Conservation (phyloP, 1,140 invertebrate genomes). For the Drosophila sturtevanti region DNA sequence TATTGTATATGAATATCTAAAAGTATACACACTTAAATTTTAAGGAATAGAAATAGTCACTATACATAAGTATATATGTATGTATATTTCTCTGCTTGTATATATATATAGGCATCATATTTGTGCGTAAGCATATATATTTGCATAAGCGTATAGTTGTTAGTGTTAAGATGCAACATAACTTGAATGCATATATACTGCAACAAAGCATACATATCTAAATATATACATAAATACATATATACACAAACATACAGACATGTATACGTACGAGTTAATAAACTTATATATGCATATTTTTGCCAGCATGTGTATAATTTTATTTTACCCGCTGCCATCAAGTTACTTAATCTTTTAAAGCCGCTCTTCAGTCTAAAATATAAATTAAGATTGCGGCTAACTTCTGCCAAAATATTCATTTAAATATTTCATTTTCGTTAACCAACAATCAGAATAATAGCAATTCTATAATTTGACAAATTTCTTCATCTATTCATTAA, state of each 20-base stretch:
- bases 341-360: conserved; percentile 6
- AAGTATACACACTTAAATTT: conserved; percentile 46
- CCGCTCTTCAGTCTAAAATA: not conserved
- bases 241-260: not conserved
- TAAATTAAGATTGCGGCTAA: not conserved
- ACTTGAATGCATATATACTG: conserved; percentile 9
- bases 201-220: not conserved
- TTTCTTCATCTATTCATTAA: no score
- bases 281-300: conserved; percentile 6
- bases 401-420: not conserved
- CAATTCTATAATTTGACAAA: not conserved
- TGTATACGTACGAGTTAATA: conserved; percentile 1
- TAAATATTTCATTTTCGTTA: not conserved
- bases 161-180: conserved; percentile 27
- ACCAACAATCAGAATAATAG: conserved; percentile 3
- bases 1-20: conserved; percentile 65
- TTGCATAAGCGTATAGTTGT: conserved; percentile 64
- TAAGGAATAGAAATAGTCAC: conserved; percentile 51
- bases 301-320: not conserved
- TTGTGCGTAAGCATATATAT: conserved; percentile 40
- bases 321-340: not conserved
- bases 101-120: not conserved
- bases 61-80: conserved; percentile 16
- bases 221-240: not conserved
- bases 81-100: no score